Percentiles rank a stretch among this genome's conserved stretches.
phyloP scores from a whole-genome alignment of 2,797 vertebrate species.

The Discoglossus pictus region DNA sequence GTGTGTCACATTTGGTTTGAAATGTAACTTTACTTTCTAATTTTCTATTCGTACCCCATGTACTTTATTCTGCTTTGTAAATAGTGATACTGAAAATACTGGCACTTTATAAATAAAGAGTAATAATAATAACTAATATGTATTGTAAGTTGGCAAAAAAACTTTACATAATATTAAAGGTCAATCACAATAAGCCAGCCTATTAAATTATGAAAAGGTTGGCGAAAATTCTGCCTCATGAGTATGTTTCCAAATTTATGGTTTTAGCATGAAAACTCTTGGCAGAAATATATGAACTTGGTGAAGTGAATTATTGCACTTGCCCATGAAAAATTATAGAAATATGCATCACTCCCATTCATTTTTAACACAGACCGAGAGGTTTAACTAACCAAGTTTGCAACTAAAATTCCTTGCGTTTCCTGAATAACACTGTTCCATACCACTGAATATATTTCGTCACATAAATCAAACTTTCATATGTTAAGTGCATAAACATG shows the following conservation, averaged over 20 bases:
- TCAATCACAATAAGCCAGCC: too few species aligned
- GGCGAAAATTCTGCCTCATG: too few species aligned
- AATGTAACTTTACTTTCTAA: too few species aligned
- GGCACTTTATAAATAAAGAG: too few species aligned
- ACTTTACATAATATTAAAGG: too few species aligned
- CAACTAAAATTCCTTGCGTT: constrained; percentile 5
- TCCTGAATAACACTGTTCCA: constrained; percentile 12
- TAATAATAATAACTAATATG: too few species aligned
- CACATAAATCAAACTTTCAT: constrained; percentile 23
- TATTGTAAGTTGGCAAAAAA: too few species aligned
- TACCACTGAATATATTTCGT: constrained; percentile 29
- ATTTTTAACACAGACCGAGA: background rate
- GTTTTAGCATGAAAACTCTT: constrained; percentile 58
- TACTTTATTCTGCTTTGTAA: too few species aligned
- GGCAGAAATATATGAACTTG: constrained; percentile 54
- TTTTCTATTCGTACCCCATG: too few species aligned
- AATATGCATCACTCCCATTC: constrained; percentile 3
- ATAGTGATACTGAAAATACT: too few species aligned
- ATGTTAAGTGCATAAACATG: constrained; percentile 20
- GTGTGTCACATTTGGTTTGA: too few species aligned
- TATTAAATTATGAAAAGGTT: too few species aligned
- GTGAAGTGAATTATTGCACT: constrained; percentile 48
- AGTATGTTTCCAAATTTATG: constrained; percentile 55
- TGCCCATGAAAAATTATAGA: constrained; percentile 23
- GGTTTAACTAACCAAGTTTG: constrained; percentile 1